These are phyloP conservation scores for Oscheius sp. DNA, from an alignment of 2,888 invertebrate genomes.

Conservation along the genomic window DNA sequence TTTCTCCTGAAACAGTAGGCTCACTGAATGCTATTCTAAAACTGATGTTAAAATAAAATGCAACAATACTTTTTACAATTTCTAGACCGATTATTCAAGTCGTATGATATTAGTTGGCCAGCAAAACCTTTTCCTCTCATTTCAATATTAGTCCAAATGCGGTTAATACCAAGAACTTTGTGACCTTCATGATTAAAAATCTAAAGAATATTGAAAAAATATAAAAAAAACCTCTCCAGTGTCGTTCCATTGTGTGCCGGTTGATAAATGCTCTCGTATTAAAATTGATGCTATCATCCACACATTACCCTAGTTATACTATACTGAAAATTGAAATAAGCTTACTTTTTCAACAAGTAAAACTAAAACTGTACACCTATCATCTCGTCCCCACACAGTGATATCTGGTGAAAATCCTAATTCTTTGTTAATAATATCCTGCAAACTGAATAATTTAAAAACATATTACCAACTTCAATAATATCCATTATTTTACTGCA, in stretches of 20 bases:
- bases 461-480: conserved; percentile 1
- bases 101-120: neutral
- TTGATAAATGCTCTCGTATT: neutral
- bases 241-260: conserved; percentile 19
- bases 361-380: conserved; percentile 4
- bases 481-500: neutral
- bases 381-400: conserved; percentile 11
- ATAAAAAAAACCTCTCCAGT: neutral
- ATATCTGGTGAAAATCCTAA: conserved; percentile 22
- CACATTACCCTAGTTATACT: neutral
- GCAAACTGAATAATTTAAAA: neutral
- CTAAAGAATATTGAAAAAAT: neutral
- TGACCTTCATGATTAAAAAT: neutral
- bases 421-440: conserved; percentile 22
- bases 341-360: neutral
- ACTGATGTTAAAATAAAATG: neutral
- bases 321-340: neutral
- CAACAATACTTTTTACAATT: conserved; percentile 1
- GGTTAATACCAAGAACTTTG: conserved; percentile 24
- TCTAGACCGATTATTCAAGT: neutral
- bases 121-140: conserved; percentile 17
- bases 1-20: conserved; percentile 15
- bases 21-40: conserved; percentile 27
- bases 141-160: conserved; percentile 22
- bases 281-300: neutral